Evolutionary conservation across 1,140 invertebrate genomes (phyloP), one percentile per base, ranked within the genome.

Genomic region (Aphis craccivora): DNA sequence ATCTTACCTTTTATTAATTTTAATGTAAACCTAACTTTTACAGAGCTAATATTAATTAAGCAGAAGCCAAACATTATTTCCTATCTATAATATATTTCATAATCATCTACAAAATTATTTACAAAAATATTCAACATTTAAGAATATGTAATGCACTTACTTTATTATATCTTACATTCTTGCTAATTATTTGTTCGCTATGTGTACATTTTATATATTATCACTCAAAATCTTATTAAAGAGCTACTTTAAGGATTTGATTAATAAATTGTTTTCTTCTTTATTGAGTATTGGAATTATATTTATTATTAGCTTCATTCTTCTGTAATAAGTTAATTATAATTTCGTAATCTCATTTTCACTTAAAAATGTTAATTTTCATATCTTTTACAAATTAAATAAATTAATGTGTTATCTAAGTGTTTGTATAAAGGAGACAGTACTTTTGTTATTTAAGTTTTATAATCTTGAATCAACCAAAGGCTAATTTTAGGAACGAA

Each of bases 381-480:
- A 76, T 76, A 35, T 76, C n/a, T n/a, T 76, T 76, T 5, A 18
- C 30, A 76, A 76, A 76, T 76, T 76, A 76, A 76, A 76, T 76
- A 76, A 76, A 76, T 35, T n/a, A 76, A 18, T 76, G 30, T 35
- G 30, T 76, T 76, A 76, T 76, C 60, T 76, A 76, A n/a, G 60
- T 76, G n/a, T 76, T n/a, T 76, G 60, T 76, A n/a, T 14, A 76
- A 76, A 76, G n/a, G 60, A 14, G n/a, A n/a, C 30, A n/a, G 60
- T 76, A 76, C 60, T 76, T n/a, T 76, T 18, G 30, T 76, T 83
- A 9, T 83, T 83, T 83, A 83, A 43, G 86, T 88, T 18, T 51
- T 88, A 88, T 88, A 88, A 88, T 88, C 86, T 88, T 48, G 30
- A 3, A 86, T 45, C 40, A 30, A 45, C 40, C 83, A 83, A 83